Conservation (phyloP, 1,140 invertebrate species). For the Venustaconcha ellipsiformis region DNA sequence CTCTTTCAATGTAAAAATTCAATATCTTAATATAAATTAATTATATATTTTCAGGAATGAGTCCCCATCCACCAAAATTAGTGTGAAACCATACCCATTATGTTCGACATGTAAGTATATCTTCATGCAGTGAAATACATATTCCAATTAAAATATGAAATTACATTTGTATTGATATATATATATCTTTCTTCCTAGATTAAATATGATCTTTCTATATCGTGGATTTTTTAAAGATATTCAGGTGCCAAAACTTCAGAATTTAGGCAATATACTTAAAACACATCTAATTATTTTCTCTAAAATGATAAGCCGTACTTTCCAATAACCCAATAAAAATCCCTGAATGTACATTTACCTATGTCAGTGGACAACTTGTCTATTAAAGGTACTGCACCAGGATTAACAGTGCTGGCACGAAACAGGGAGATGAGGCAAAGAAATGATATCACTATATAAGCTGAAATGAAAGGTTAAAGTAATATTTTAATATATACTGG, state of each 20-base stretch:
- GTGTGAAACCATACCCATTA: no score
- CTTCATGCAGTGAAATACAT: neutral
- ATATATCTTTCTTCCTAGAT: neutral
- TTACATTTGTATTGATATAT: slow-evolving; percentile 1
- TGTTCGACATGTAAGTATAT: no score
- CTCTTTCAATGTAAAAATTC: no score
- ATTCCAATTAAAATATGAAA: neutral
- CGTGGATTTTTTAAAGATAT: neutral
- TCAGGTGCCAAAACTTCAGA: neutral
- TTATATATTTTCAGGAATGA: no score
- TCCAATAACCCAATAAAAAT: no score
- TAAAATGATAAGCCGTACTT: no score
- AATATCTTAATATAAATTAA: no score
- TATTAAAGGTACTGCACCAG: slow-evolving; percentile 51
- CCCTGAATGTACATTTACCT: slow-evolving; percentile 2
- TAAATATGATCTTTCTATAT: neutral
- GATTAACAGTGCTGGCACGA: slow-evolving; percentile 53
- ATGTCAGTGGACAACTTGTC: slow-evolving; percentile 6
- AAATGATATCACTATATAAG: slow-evolving; percentile 38
- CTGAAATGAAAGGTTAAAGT: slow-evolving; percentile 34
- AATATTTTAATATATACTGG: neutral
- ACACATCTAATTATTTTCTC: no score
- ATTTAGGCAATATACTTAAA: neutral
- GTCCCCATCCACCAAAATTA: no score
- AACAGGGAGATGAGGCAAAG: slow-evolving; percentile 53